Evolutionary conservation across 2,888 invertebrate species (phyloP), one percentile per base, ranked within the genome.

Genomic region (Caradrina clavipalpis): DNA sequence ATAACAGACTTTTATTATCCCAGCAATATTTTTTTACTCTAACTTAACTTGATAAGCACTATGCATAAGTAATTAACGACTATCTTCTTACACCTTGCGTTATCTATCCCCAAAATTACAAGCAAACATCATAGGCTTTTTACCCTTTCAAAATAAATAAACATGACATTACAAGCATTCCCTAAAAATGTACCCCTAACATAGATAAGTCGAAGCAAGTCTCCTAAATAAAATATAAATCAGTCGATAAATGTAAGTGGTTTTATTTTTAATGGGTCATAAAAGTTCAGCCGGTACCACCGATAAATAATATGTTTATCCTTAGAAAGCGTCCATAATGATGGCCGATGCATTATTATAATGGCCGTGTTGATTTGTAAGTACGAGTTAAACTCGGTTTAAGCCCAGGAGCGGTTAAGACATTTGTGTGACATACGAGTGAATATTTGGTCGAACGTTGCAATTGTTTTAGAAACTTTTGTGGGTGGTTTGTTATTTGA

Each of bases 301-400:
- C 87, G 83, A 92, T 93, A 93, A 93, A 93, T 94, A 93, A 92
- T 89, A 90, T 86, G 90, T 91, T 93, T 91, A 93, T 92, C 91
- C 93, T 86, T 86, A 88, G 90, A 89, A 89, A 91, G 90, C 86
- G 84, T 78, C 67, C 76, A 58, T 78, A 76, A 88, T 93, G 92
- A 92, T 91, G 91, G 91, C 71, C 81, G 85, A 80, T 87, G 86
- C 88, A 90, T 91, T 90, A 89, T 88, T 84, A 89, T 92, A 90
- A 92, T 90, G 83, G 88, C 66, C 74, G 76, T 84, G 91, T 90
- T 92, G 93, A 92, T 93, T 92, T 93, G 92, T 92, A 90, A 90
- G 91, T 88, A 87, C 73, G 69, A 73, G 76, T 67, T 69, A 69
- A 79, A 79, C 76, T 74, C 56, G 49, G 73, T 69, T 74, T 90